Conservation (phyloP, 2,113 vertebrate species). For the Montifringilla adamsi region DNA sequence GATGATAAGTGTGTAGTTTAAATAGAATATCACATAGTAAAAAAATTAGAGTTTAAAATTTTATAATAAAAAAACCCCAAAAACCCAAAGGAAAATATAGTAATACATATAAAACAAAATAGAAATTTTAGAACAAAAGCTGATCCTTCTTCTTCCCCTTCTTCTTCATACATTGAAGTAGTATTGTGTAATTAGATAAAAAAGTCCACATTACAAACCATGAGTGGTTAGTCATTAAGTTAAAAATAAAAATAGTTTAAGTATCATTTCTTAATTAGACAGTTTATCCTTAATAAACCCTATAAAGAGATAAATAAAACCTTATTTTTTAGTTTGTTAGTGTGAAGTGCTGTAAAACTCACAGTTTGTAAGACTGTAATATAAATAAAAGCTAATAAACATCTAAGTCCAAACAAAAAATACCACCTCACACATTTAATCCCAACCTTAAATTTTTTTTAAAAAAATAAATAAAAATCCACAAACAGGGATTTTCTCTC, state of each 20-base stretch:
- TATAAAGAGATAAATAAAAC: background rate
- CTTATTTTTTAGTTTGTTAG: background rate
- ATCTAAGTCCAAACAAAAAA: background rate
- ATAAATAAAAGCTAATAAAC: background rate
- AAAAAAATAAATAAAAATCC: background rate
- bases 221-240: background rate
- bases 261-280: background rate
- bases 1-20: background rate
- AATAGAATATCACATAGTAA: background rate
- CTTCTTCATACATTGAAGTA: background rate
- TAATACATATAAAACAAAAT: background rate
- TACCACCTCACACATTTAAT: background rate
- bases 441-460: background rate
- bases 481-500: background rate
- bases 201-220: background rate
- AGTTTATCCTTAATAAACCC: background rate
- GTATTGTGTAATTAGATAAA: background rate
- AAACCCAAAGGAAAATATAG: background rate
- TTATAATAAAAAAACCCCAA: background rate
- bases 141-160: background rate
- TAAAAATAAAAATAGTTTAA: background rate
- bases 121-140: background rate
- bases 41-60: background rate
- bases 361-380: background rate
- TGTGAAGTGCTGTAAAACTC: background rate